Evolutionary conservation across 2,888 invertebrate genomes (phyloP).

Genomic region (Brenthis hecate): DNA sequence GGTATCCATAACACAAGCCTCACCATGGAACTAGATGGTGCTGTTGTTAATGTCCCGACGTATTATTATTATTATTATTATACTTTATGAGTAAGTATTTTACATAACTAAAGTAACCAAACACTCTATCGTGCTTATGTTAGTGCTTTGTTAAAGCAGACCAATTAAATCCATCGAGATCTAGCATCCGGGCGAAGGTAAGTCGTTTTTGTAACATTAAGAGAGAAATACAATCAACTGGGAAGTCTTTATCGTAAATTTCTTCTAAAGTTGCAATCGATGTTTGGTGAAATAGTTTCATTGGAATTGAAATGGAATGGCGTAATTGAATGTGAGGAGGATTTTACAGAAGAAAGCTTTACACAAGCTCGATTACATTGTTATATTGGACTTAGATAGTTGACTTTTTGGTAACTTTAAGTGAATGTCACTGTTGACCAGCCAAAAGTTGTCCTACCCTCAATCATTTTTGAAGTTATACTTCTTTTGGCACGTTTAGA

Average conservation of each 20-base stretch:
- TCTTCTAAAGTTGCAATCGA: constrained; percentile 32
- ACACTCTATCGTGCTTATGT: neutral
- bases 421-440: no score
- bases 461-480: no score
- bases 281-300: constrained; percentile 24
- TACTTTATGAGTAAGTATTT: neutral
- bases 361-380: constrained; percentile 5
- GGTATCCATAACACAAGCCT: no score
- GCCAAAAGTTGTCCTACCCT: no score
- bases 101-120: neutral
- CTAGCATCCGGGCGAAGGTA: constrained; percentile 29
- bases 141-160: constrained; percentile 5
- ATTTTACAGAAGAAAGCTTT: neutral
- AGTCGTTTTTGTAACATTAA: constrained; percentile 36
- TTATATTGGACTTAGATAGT: neutral
- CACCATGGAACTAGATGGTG: no score
- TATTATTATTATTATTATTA: no score
- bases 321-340: constrained; percentile 16
- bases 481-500: no score
- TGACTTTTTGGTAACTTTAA: no score
- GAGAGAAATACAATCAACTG: constrained; percentile 37
- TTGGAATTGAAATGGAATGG: constrained; percentile 22
- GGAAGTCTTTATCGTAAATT: constrained; percentile 33
- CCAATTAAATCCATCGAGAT: constrained; percentile 33
- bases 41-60: no score